Evolutionary conservation across 2,113 vertebrate species (phyloP).

Genomic region (Barbus barbus): DNA sequence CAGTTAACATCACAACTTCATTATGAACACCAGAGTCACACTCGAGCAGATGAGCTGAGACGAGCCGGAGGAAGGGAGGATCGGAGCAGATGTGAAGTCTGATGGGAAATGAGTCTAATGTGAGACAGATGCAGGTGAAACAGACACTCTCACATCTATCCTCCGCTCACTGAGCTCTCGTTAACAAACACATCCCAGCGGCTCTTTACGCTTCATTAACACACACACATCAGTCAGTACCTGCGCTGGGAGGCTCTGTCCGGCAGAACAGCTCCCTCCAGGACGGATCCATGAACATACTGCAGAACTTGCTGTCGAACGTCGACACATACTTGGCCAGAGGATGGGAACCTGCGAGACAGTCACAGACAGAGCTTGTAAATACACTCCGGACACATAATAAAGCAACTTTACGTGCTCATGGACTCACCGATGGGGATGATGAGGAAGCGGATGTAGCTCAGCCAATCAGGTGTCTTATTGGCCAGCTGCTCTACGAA

Average conservation of each 20-base stretch:
- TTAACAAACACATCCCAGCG: neutral
- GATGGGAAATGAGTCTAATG: neutral
- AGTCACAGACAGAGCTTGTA: neutral
- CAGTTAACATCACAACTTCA: no score
- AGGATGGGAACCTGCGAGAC: constrained; percentile 65
- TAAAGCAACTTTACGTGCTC: neutral
- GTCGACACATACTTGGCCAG: constrained; percentile 72
- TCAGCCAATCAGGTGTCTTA: constrained; percentile 75
- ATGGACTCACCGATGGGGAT: constrained; percentile 67
- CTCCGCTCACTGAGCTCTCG: neutral
- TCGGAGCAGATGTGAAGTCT: neutral
- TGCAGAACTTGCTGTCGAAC: constrained; percentile 70
- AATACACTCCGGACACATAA: neutral
- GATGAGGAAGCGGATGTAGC: constrained; percentile 72
- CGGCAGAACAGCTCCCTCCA: constrained; percentile 75
- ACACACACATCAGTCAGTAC: constrained; percentile 34
- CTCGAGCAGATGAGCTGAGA: neutral
- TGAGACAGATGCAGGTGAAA: neutral
- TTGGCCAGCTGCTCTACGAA: constrained; percentile 76
- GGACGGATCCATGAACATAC: constrained; percentile 71
- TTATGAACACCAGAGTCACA: neutral
- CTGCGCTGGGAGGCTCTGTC: constrained; percentile 65
- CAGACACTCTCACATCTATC: neutral
- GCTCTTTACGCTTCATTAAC: neutral
- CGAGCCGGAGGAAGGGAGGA: neutral